Percentiles rank a stretch among this genome's conserved stretches.
phyloP scores from a whole-genome alignment of 2,888 invertebrate species.

The Phasia obesa region DNA sequence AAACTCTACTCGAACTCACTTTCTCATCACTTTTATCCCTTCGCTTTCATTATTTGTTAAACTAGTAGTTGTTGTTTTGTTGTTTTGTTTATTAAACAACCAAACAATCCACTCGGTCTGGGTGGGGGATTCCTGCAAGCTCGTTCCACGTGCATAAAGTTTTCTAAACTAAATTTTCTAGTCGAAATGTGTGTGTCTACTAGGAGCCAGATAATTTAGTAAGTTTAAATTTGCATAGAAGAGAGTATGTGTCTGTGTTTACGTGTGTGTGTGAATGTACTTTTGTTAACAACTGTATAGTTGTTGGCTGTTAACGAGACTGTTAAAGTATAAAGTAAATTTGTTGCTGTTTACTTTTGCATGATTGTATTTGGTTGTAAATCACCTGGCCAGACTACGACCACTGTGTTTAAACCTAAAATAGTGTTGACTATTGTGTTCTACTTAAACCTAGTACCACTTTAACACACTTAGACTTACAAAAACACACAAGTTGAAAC shows the following conservation, averaged over 20 bases:
- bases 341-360: conserved; percentile 22
- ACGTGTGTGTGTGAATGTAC: no score
- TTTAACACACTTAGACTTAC: conserved; percentile 13
- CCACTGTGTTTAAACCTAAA: conserved; percentile 47
- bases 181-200: not conserved
- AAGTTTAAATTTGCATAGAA: conserved; percentile 20
- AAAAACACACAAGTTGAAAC: not conserved
- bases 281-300: not conserved
- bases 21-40: not conserved
- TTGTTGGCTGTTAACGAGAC: not conserved
- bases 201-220: conserved; percentile 35
- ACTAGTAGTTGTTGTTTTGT: no score
- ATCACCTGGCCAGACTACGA: conserved; percentile 56
- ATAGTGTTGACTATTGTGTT: conserved; percentile 42
- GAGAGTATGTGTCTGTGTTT: not conserved
- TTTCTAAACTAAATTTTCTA: not conserved
- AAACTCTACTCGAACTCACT: not conserved
- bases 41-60: not conserved
- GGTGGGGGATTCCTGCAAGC: not conserved
- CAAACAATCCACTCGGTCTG: not conserved
- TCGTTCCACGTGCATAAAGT: not conserved
- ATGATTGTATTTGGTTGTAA: conserved; percentile 36
- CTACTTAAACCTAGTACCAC: conserved; percentile 27
- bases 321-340: conserved; percentile 8
- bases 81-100: not conserved